Base-by-base conservation (phyloP, 2,888 invertebrate species). In the Sussaba pulchella region DNA sequence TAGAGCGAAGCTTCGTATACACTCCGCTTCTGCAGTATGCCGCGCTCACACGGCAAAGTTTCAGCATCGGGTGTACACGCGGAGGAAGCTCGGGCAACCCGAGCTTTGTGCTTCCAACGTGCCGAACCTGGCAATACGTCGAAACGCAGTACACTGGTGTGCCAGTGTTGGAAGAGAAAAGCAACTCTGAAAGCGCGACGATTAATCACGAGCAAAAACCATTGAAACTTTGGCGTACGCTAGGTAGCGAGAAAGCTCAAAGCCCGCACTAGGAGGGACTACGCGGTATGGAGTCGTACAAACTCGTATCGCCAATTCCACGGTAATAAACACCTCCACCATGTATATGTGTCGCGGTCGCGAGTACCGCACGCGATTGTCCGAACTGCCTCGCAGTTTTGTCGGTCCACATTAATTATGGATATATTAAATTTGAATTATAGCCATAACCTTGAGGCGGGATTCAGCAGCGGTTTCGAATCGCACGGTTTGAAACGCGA, bases 121-220 rank as follows among this genome's bases (percentile, higher is more conserved):
- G 67, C 14, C 12, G 21, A 36, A 19, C 26, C 41, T 43, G 52
- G 76, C 57, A 73, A 73, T 76, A 72, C 76, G 69, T 81, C 63
- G 63, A 69, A 73, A 76, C 72, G 64, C 36, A 24, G 61, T 2
- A n/a, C 4, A 21, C 45, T 70, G 70, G 71, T 24, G 39, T 61
- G 41, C 14, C 31, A 8, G 36, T n/a, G 36, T 10, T 52, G 41
- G 6, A 9, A 14, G 24, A 52, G 67, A 76, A 59, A 69, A 21
- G 76, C 72, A 77, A 77, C 76, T 81, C 69, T 45, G 72, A 73
- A 73, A 81, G 72, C 73, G 76, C 73, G 81, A 81, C 81, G 77
- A 81, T 81, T 81, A 77, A 81, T 81, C 81, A 76, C 72, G 73
- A 77, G 76, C 64, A 72, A 76, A 81, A 81, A 64, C 76, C 76